Evolutionary conservation across 2,113 vertebrate genomes (phyloP).

Genomic region (Neolamprologus falcicula): DNA sequence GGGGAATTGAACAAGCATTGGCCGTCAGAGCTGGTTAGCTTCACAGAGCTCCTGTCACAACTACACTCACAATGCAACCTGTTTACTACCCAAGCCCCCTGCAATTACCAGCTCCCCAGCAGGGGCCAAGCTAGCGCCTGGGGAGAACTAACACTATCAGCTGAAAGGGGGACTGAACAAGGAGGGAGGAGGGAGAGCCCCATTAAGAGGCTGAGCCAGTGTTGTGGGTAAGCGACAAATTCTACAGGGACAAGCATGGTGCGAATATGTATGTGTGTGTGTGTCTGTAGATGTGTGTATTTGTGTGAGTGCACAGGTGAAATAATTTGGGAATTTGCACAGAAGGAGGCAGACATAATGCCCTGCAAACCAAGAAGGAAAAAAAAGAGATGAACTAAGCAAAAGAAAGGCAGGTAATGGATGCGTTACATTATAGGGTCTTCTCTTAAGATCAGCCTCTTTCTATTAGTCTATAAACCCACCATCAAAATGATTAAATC

Average conservation of each 20-base stretch:
- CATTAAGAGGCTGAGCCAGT: conserved; percentile 32
- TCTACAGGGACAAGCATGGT: neutral
- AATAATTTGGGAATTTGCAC: neutral
- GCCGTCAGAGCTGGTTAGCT: conserved; percentile 68
- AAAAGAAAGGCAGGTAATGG: conserved; percentile 6
- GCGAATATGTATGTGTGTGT: neutral
- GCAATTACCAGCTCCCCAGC: conserved; percentile 54
- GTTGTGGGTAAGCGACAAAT: conserved; percentile 25
- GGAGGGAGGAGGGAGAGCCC: neutral
- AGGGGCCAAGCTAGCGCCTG: conserved; percentile 13
- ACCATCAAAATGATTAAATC: conserved; percentile 53
- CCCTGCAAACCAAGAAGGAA: neutral
- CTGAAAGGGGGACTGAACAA: neutral
- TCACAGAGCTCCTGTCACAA: conserved; percentile 62
- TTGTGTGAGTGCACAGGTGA: neutral
- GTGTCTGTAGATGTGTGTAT: neutral
- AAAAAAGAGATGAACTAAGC: neutral
- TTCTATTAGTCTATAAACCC: conserved; percentile 38
- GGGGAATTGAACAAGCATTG: conserved; percentile 73
- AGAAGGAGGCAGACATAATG: neutral
- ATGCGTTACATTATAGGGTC: neutral
- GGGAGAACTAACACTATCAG: conserved; percentile 36
- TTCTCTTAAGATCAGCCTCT: neutral
- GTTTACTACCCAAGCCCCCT: conserved; percentile 54
- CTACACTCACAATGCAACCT: conserved; percentile 50